phyloP scores from a whole-genome alignment of 2,888 invertebrate genomes.

The Dryomyza anilis region DNA sequence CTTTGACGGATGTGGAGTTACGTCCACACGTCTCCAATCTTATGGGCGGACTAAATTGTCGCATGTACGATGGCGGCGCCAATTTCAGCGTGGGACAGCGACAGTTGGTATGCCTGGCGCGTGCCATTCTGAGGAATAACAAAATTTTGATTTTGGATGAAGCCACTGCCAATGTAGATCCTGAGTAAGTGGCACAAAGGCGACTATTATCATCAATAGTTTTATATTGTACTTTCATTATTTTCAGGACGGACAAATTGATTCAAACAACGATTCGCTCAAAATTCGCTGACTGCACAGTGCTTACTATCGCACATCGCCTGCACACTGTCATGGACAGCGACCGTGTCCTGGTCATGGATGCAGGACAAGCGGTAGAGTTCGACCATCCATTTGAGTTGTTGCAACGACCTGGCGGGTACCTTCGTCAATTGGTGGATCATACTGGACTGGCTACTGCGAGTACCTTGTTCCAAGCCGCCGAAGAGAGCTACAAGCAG shows the following conservation, averaged over 20 bases:
- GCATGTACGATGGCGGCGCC: constrained; percentile 76
- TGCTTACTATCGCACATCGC: constrained; percentile 89
- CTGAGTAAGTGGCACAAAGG: constrained; percentile 67
- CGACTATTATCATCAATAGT: not conserved
- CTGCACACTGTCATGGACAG: constrained; percentile 91
- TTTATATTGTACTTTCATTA: not conserved
- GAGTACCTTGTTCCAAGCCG: constrained; percentile 65
- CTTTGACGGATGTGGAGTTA: constrained; percentile 77
- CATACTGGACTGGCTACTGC: constrained; percentile 71
- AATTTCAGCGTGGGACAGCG: constrained; percentile 89
- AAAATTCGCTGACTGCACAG: constrained; percentile 81
- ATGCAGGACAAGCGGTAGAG: constrained; percentile 74
- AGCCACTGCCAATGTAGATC: constrained; percentile 91
- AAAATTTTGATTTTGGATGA: constrained; percentile 86
- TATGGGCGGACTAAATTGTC: constrained; percentile 66
- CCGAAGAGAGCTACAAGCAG: constrained; percentile 62
- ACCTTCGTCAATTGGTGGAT: constrained; percentile 71
- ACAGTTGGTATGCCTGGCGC: constrained; percentile 85
- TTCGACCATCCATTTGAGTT: constrained; percentile 77
- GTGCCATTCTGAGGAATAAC: constrained; percentile 79
- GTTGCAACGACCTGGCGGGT: constrained; percentile 65
- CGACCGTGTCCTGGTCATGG: constrained; percentile 84
- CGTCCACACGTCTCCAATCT: constrained; percentile 72
- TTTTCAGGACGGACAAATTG: constrained; percentile 74
- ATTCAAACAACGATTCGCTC: constrained; percentile 83